A percentile compares a stretch with the other conserved stretches of the same genome.
These are phyloP conservation scores for Choreutis nemorana DNA, from an alignment of 2,888 invertebrate species.

Conservation along the genomic window DNA sequence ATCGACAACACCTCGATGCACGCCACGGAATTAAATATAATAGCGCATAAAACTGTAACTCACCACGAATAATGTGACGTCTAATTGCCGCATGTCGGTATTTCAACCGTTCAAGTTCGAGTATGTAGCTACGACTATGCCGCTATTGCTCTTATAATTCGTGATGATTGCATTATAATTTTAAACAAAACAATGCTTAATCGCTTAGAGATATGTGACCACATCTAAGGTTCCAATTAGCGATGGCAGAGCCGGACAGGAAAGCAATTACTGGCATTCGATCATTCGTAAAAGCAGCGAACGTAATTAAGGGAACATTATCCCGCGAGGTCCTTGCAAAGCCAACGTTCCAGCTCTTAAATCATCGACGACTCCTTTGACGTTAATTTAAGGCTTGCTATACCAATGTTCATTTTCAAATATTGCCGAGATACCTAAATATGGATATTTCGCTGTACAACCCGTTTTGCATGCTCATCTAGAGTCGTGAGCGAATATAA, in stretches of 20 bases:
- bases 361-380: conserved; percentile 27
- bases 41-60: conserved; percentile 7
- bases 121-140: too few species aligned
- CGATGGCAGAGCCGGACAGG: conserved; percentile 32
- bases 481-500: conserved; percentile 12
- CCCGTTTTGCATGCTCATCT: conserved; percentile 6
- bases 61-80: conserved; percentile 8
- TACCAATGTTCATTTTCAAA: conserved; percentile 18
- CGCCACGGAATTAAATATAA: conserved; percentile 10
- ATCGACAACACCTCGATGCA: conserved; percentile 27
- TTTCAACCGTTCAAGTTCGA: too few species aligned
- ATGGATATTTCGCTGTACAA: too few species aligned
- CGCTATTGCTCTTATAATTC: too few species aligned
- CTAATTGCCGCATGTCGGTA: too few species aligned
- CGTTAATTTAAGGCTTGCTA: conserved; percentile 24
- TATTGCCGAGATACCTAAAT: too few species aligned
- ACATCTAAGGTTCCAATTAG: conserved; percentile 15
- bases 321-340: conserved; percentile 21
- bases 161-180: too few species aligned
- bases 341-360: conserved; percentile 28
- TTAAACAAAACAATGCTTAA: too few species aligned
- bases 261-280: conserved; percentile 52
- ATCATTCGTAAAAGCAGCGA: conserved; percentile 41
- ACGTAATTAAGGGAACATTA: conserved; percentile 51
- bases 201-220: too few species aligned